Percentiles rank a stretch among this genome's conserved stretches.
Conservation (phyloP, 2,888 invertebrate species). For the Brachypterus glaber region DNA sequence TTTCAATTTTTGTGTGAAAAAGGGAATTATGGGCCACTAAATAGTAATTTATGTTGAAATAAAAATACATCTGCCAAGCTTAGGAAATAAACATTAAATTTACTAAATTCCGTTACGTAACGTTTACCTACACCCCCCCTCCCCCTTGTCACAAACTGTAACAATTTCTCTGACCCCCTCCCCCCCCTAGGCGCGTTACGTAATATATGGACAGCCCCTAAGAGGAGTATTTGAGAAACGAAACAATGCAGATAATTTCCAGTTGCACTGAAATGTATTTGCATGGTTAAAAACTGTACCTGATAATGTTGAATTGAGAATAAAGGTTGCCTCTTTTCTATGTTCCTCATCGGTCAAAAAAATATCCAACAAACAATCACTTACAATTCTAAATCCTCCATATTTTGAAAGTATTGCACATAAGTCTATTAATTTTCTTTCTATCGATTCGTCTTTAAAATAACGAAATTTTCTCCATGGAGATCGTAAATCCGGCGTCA, state of each 20-base stretch:
- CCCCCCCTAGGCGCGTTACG: too few species aligned
- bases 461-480: conserved; percentile 59
- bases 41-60: too few species aligned
- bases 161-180: too few species aligned
- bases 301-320: conserved; percentile 45
- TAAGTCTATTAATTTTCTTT: conserved; percentile 45
- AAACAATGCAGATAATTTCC: conserved; percentile 5
- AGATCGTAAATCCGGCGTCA: conserved; percentile 33
- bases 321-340: conserved; percentile 51
- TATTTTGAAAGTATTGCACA: conserved; percentile 48
- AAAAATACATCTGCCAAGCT: too few species aligned
- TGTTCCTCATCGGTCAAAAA: conserved; percentile 44
- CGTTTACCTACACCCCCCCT: too few species aligned
- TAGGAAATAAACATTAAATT: too few species aligned
- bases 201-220: too few species aligned
- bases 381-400: conserved; percentile 47
- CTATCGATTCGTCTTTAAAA: conserved; percentile 43
- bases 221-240: too few species aligned
- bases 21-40: too few species aligned
- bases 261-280: neutral
- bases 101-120: too few species aligned
- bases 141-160: too few species aligned
- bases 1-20: too few species aligned
- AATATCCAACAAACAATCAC: conserved; percentile 53
- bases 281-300: conserved; percentile 17